Evolutionary conservation across 1,140 invertebrate species (phyloP).

Genomic region (Drosophila insularis): DNA sequence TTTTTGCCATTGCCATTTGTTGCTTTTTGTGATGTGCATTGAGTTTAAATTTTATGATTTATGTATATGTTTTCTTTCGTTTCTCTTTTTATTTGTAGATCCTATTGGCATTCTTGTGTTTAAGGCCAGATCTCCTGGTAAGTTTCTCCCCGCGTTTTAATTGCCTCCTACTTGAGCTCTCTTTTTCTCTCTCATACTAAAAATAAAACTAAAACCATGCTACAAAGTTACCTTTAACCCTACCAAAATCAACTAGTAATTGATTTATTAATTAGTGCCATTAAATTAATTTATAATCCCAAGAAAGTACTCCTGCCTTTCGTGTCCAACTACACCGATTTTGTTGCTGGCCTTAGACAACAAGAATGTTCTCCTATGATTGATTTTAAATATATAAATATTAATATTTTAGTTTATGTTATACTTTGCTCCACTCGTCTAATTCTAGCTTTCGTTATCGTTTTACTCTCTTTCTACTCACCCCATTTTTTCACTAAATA

Average conservation of each 20-base stretch:
- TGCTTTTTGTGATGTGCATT: slow-evolving; percentile 25
- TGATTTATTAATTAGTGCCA: slow-evolving; percentile 21
- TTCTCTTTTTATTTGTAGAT: slow-evolving; percentile 84
- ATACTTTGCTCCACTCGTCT: slow-evolving; percentile 12
- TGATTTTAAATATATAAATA: slow-evolving; percentile 46
- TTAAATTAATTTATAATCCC: slow-evolving; percentile 11
- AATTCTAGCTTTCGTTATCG: slow-evolving; percentile 8
- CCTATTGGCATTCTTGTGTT: slow-evolving; percentile 88
- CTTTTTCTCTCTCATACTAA: background rate
- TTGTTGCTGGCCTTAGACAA: slow-evolving; percentile 81
- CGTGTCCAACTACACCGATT: slow-evolving; percentile 37
- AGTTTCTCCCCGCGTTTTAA: slow-evolving; percentile 82
- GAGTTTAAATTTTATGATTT: slow-evolving; percentile 76
- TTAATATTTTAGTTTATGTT: slow-evolving; percentile 47
- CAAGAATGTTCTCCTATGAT: slow-evolving; percentile 75
- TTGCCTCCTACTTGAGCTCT: slow-evolving; percentile 27
- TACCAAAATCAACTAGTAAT: slow-evolving; percentile 18
- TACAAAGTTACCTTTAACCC: slow-evolving; percentile 33
- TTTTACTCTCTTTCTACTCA: background rate
- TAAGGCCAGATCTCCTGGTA: slow-evolving; percentile 88
- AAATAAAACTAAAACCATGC: slow-evolving; percentile 11
- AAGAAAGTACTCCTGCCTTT: background rate
- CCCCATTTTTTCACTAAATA: background rate
- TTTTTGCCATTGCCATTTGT: background rate
- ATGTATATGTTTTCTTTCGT: slow-evolving; percentile 77